Evolutionary conservation across 2,113 vertebrate species (phyloP), one percentile per base, ranked within the genome.

Genomic region (Isurus oxyrinchus): DNA sequence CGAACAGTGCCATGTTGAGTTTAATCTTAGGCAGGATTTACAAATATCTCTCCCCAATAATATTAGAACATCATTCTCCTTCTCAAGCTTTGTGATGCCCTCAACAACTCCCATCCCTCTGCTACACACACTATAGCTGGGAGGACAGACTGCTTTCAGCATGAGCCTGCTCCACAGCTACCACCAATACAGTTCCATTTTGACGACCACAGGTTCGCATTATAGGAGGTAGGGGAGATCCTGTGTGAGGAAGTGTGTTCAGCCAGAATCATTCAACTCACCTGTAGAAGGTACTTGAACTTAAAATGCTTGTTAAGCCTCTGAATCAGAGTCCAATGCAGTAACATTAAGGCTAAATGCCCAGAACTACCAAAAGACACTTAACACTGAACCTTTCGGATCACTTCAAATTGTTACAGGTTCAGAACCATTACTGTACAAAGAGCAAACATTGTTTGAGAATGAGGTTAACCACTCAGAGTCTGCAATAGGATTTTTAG

Each of bases 351-450:
- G 63, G 67, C 94, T 44, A 25, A 95, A 95, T 5, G 66, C 61
- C 91, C 40, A 69, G 53, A 55, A 31, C 63, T 10, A 95, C 66
- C 94, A 95, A 95, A 53, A 95, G 66, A 95, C 44, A 95, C 27
- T 94, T 94, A 95, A 95, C 63, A 76, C 4, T 72, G 44, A 95
- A 95, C 67, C 94, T 76, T 95, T 95, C 49, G 72, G 4, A 67
- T 95, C 67, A 31, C 11, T 72, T 69, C 44, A 95, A 95, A 55
- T 95, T 25, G 67, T 40, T 40, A 21, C 7, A 19, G 61, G 94
- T 95, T 91, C 44, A 76, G 94, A 95, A 72, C 66, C 40, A 69
- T 27, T 91, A 76, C 23, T 16, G 35, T 94, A 61, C 19, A 94
- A 90, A 57, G 11, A 67, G 35, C 40, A 66, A 95, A 72, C 67